Evolutionary conservation across 1,140 invertebrate genomes (phyloP), one percentile per base, ranked within the genome.

Genomic region (Nephotettix cincticeps): DNA sequence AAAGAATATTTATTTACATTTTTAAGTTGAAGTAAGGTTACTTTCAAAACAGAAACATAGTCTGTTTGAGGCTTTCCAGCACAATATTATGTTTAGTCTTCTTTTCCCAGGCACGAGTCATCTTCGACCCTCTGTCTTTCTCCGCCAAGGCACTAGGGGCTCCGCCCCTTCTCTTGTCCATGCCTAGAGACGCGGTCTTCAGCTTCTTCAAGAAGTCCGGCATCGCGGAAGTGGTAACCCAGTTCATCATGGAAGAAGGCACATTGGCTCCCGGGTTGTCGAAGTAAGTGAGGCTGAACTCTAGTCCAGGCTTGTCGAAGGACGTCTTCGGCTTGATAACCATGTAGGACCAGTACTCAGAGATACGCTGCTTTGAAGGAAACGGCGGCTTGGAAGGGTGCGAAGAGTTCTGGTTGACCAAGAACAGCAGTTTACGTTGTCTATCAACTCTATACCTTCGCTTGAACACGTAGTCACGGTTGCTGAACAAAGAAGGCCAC

Each of bases 401-500:
- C 77, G 80, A 72, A 3, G 79, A 78, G 0, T 77, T 80, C 54
- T 83, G 79, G 78, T 81, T 84, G 66, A 82, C 80, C 17, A 87
- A 80, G 11, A 84, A 76, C 63, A 87, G 83, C 2, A 84, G 68
- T 64, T 84, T 84, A 25, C 79, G 78, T n/a, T 77, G 71, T 0
- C 82, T 78, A 76, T 90, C 86, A 29, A 87, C 81, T 4, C 86
- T 74, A 78, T 90, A 93, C 4, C 91, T 84, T 4, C 93, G 84
- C 72, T 91, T 88, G 79, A 92, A 96, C 0, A 95, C 90, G 78
- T 96, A 96, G 80, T 95, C 93, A 28, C 93, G 85, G 79, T 96
- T 95, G 1, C 90, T 85, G 81, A 95, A 95, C 73, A 95, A 82
- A 77, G 85, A 87, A 87, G 93, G 93, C 91, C 93, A 95, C 71